Percentiles rank a stretch among this genome's conserved stretches.
These are phyloP conservation scores for Epinephelus malabaricus DNA, from an alignment of 2,797 vertebrate species.

Conservation along the genomic window DNA sequence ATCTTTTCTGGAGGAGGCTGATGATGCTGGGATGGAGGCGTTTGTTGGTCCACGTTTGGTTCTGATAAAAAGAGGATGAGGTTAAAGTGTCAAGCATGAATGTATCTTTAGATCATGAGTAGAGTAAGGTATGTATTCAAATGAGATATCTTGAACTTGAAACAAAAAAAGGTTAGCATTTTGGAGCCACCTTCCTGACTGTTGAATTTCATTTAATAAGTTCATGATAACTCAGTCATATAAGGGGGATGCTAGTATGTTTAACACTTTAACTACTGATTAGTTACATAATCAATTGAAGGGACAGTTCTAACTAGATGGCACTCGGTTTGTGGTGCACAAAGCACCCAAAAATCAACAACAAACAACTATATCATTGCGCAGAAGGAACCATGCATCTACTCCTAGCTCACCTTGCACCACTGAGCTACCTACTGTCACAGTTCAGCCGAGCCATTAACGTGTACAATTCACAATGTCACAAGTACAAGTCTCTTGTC, in stretches of 20 bases:
- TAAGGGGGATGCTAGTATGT: background rate
- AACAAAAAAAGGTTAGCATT: background rate
- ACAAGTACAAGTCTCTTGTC: no score
- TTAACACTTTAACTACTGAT: background rate
- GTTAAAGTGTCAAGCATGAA: background rate
- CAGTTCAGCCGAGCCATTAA: no score
- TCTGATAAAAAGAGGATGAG: conserved; percentile 41
- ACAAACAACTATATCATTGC: no score
- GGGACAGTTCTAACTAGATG: no score
- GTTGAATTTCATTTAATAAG: background rate
- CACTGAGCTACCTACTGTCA: no score
- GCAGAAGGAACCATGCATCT: no score
- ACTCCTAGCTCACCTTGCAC: no score
- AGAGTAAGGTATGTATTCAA: background rate
- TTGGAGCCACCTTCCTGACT: background rate
- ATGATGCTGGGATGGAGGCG: conserved; percentile 8
- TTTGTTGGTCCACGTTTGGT: conserved; percentile 21
- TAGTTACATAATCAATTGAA: background rate
- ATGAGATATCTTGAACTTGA: background rate
- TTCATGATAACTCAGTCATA: background rate
- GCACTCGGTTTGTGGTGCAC: no score
- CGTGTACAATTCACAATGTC: no score
- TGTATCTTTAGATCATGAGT: background rate
- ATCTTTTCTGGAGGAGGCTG: conserved; percentile 25
- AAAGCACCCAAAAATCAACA: no score